Evolutionary conservation across 2,113 vertebrate genomes (phyloP).

Genomic region (Argyrosomus japonicus): DNA sequence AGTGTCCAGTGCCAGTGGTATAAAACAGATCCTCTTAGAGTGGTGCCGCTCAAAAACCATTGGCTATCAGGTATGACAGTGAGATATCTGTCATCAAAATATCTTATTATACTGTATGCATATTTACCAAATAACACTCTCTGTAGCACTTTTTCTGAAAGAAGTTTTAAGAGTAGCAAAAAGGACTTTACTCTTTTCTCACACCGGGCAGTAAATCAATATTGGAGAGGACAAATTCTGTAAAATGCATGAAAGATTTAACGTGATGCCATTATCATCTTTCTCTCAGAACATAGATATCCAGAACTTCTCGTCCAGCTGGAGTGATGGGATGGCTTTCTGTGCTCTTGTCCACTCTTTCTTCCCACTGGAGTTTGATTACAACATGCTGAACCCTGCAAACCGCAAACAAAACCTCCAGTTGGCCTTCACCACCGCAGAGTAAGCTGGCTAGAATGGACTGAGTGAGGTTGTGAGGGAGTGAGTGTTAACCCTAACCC

Average conservation of each 20-base stretch:
- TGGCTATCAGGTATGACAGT: constrained; percentile 89
- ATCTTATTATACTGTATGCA: no score
- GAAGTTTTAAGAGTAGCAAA: no score
- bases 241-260: neutral
- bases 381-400: constrained; percentile 85
- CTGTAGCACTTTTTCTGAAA: no score
- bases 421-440: constrained; percentile 91
- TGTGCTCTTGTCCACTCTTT: constrained; percentile 96
- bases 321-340: constrained; percentile 97
- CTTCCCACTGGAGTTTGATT: constrained; percentile 96
- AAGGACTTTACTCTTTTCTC: no score
- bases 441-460: constrained; percentile 85
- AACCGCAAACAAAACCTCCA: constrained; percentile 92
- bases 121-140: no score
- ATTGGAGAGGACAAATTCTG: no score
- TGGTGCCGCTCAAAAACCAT: constrained; percentile 97
- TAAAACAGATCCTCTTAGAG: constrained; percentile 94
- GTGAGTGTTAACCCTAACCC: no score
- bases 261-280: neutral
- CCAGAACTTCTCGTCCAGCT: constrained; percentile 97
- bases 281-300: constrained; percentile 90
- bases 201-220: no score
- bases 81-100: neutral
- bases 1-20: constrained; percentile 92
- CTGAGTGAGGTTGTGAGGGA: neutral